phyloP scores from a whole-genome alignment of 1,140 invertebrate genomes.

The Thaumatotibia leucotreta region DNA sequence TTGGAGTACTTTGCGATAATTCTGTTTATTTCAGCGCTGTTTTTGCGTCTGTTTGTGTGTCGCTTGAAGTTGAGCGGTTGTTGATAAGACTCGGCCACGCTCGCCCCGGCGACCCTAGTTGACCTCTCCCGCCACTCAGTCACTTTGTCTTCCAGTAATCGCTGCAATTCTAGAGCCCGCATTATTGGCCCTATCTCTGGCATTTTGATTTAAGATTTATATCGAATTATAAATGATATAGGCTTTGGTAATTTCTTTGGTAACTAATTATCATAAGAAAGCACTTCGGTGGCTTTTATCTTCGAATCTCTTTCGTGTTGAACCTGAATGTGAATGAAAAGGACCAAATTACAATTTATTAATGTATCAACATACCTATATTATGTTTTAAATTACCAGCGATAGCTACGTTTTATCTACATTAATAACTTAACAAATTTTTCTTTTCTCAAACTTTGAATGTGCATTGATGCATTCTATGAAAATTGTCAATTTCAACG shows the following conservation, averaged over 20 bases:
- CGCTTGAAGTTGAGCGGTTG: constrained; percentile 69
- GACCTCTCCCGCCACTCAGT: constrained; percentile 71
- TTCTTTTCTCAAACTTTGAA: too few species aligned
- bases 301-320: not conserved
- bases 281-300: not conserved
- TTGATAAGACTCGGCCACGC: constrained; percentile 68
- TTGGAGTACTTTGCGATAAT: constrained; percentile 73
- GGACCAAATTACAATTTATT: not conserved
- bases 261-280: not conserved
- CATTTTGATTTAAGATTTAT: constrained; percentile 41
- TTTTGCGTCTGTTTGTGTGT: constrained; percentile 69
- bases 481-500: too few species aligned
- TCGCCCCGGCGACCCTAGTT: constrained; percentile 62
- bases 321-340: not conserved
- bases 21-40: constrained; percentile 72
- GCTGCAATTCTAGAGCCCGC: constrained; percentile 66
- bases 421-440: too few species aligned
- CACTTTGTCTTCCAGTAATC: constrained; percentile 70
- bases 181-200: constrained; percentile 65
- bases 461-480: too few species aligned
- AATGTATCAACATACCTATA: too few species aligned
- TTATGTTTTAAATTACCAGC: too few species aligned
- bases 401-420: too few species aligned
- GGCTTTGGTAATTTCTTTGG: constrained; percentile 24
- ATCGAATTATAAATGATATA: not conserved